Conservation (phyloP, 2,797 vertebrate species). For the Sternotherus odoratus region DNA sequence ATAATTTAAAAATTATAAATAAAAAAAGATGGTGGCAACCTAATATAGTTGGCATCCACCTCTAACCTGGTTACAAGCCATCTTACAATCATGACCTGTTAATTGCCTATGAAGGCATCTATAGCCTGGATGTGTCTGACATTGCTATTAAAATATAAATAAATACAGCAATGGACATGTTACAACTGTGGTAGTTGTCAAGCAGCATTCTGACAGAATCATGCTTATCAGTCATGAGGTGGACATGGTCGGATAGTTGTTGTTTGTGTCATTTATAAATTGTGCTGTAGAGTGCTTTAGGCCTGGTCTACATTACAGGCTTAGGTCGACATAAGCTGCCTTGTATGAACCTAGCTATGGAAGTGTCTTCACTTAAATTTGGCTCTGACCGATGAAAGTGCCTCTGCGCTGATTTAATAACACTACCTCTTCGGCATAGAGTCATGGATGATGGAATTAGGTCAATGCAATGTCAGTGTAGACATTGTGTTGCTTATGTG, state of each 20-base stretch:
- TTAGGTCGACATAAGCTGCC: background rate
- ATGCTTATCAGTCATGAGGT: background rate
- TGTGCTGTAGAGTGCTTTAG: background rate
- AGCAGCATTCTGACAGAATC: background rate
- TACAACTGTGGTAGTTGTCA: background rate
- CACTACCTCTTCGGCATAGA: background rate
- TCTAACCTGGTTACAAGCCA: background rate
- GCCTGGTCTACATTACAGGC: background rate
- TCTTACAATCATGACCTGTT: background rate
- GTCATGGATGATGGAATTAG: background rate
- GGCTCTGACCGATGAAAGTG: background rate
- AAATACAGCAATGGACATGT: background rate
- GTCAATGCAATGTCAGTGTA: background rate
- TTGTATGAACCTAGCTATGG: background rate
- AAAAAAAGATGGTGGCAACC: background rate
- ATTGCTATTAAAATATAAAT: background rate
- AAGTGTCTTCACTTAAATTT: background rate
- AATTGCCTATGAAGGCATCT: background rate
- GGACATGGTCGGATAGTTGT: background rate
- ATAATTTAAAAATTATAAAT: background rate
- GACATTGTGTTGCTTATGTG: background rate
- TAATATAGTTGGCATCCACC: fast-evolving
- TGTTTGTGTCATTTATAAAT: background rate
- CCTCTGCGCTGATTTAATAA: background rate
- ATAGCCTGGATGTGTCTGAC: background rate